phyloP scores from a whole-genome alignment of 2,797 vertebrate species.

The Rhodeus uyekii region DNA sequence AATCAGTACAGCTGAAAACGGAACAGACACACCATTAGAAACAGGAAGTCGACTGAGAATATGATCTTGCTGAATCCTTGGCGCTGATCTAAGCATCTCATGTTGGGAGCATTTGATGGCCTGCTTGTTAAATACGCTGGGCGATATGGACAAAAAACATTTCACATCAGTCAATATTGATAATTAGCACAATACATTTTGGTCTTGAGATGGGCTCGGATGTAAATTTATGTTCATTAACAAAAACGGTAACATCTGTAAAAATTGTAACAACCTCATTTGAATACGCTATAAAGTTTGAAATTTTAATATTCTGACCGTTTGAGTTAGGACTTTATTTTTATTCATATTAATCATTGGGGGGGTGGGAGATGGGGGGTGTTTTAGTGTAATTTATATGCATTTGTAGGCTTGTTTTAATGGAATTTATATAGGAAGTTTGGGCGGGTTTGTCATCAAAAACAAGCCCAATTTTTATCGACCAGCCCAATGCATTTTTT shows the following conservation, averaged over 20 bases:
- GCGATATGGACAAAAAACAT: neutral
- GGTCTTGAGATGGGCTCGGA: neutral
- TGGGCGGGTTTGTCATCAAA: too few relatives aligned
- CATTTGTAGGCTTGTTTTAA: too few relatives aligned
- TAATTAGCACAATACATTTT: too few relatives aligned
- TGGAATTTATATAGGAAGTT: too few relatives aligned
- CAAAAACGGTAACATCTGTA: too few relatives aligned
- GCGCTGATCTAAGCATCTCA: constrained; percentile 56
- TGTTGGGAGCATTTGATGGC: constrained; percentile 28
- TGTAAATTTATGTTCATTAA: neutral
- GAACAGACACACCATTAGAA: constrained; percentile 55
- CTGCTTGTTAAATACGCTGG: neutral
- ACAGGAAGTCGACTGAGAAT: constrained; percentile 53
- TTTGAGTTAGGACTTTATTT: neutral
- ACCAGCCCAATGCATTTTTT: too few relatives aligned
- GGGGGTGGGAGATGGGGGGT: too few relatives aligned
- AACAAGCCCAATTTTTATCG: too few relatives aligned
- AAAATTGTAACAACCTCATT: neutral
- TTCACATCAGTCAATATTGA: neutral
- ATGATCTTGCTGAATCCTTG: constrained; percentile 62
- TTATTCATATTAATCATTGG: neutral
- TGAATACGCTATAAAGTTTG: too few relatives aligned
- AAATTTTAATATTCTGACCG: neutral
- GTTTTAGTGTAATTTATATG: too few relatives aligned
- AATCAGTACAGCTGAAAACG: constrained; percentile 56